Base-by-base conservation (phyloP, 2,113 vertebrate species). In the Alligator mississippiensis region DNA sequence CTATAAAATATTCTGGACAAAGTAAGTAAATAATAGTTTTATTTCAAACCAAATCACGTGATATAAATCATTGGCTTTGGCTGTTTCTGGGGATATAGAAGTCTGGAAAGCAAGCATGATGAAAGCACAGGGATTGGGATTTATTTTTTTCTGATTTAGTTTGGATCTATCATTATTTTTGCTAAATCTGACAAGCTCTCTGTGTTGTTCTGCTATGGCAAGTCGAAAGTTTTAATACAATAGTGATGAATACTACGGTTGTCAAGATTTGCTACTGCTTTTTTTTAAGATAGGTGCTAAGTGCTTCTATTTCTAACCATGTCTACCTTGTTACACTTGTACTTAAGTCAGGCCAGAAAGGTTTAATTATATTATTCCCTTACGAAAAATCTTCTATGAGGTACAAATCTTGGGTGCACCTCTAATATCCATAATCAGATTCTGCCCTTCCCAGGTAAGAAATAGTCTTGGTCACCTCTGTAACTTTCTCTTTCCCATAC, bases 81-180 rank as follows among this genome's bases (percentile, higher is more conserved):
- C 91, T 55, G 4, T 63, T 77, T 82, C 88, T 91, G 59, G 77
- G 21, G 89, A 28, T 75, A 75, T 5, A 61, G 17, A 3, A 60
- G 11, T 21, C 66, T 25, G 70, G 22, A 19, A 57, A 30, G 28
- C 66, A 62, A 82, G 27, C 63, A 58, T 68, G 66, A 82, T 68
- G 22, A 38, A 66, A 66, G 54, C 27, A 17, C 28, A 82, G 80
- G 24, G n/a, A 19, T 38, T 64, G 17, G 18, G 13, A 28, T 82
- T 25, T 88, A 21, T 80, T 88, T 78, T 64, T 19, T 28, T 58
- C 54, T 25, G 22, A 84, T 57, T 92, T 74, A 88, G 7, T 19
- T 93, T 74, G 87, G 79, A 58, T 85, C 80, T 90, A 92, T 92
- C 76, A 81, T 77, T 97, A 72, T 72, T 94, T 17, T 85, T 88